phyloP scores from a whole-genome alignment of 23 tunicate genomes.

The Diplosoma virens region DNA sequence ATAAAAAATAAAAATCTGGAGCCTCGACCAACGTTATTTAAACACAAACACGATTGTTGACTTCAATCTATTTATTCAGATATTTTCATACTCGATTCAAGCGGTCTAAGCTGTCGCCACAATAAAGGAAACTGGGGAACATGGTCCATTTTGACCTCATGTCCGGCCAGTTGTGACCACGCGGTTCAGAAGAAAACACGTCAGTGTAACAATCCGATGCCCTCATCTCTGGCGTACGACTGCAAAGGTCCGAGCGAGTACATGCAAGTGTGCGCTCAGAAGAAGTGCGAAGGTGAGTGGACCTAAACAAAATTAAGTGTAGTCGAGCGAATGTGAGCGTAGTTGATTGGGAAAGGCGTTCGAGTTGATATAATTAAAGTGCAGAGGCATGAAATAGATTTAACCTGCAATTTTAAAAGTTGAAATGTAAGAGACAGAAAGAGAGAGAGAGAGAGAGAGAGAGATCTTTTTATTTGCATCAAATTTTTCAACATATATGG shows the following conservation, averaged over 20 bases:
- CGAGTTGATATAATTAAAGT: too few relatives aligned
- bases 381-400: too few relatives aligned
- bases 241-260: constrained; percentile 53
- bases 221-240: not conserved
- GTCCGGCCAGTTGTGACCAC: constrained; percentile 68
- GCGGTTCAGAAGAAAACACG: constrained; percentile 28
- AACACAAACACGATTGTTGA: not conserved
- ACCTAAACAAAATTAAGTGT: not conserved
- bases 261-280: constrained; percentile 37
- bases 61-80: not conserved
- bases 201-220: constrained; percentile 41
- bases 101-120: constrained; percentile 33
- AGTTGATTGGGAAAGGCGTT: too few relatives aligned
- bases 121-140: constrained; percentile 46
- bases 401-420: too few relatives aligned
- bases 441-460: too few relatives aligned
- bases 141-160: constrained; percentile 60
- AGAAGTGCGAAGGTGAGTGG: constrained; percentile 47
- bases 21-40: too few relatives aligned
- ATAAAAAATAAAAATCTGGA: too few relatives aligned
- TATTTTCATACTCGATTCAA: constrained; percentile 14
- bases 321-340: too few relatives aligned
- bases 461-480: too few relatives aligned
- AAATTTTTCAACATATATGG: too few relatives aligned
- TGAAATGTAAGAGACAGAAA: too few relatives aligned